Base-by-base conservation (phyloP, 2,113 vertebrate genomes). In the Dendropsophus ebraccatus region DNA sequence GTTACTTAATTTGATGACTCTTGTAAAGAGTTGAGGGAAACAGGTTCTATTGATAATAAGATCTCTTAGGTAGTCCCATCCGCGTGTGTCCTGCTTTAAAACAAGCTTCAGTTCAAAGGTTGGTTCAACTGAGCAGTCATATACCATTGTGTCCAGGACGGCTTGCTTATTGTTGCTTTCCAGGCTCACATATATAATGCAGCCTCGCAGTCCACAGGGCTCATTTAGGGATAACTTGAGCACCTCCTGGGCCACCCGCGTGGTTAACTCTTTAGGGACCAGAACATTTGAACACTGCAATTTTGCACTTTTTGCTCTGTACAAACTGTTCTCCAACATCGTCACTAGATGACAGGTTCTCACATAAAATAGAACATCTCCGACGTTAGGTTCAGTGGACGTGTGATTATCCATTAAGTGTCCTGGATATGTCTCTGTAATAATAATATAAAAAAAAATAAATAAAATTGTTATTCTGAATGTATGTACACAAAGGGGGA, bases 81-180 rank as follows among this genome's bases (percentile, higher is more conserved):
- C 93, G 1, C 92, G 91, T 81, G 90, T 90, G 16, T 97, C 96
- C 91, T 97, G 95, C 90, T 96, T 97, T 88, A 97, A 95, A 79
- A 97, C 95, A 5, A 97, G 93, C 0, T 95, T 96, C 81, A 97
- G 91, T 90, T 97, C 96, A 47, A 97, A 97, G 0, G 96, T 97
- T 79, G 96, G 96, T 87, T 95, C 95, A 78, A 96, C 93, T 0
- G 91, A 92, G 73, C 95, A 87, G 1, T 97, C 95, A 45, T 92
- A 97, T 37, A 92, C 91, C 3, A 97, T 93, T 80, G 92, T 91
- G 88, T 96, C 96, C 83, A 97, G 91, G 85, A 92, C 94, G 90
- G 93, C 94, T 90, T 94, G 95, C 83, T 92, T 92, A 50, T 91
- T 91, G 85, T 91, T 92, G 83, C 92, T 92, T 83, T 96, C 96